phyloP scores from a whole-genome alignment of 2,888 invertebrate species.

The Andrena dorsata region DNA sequence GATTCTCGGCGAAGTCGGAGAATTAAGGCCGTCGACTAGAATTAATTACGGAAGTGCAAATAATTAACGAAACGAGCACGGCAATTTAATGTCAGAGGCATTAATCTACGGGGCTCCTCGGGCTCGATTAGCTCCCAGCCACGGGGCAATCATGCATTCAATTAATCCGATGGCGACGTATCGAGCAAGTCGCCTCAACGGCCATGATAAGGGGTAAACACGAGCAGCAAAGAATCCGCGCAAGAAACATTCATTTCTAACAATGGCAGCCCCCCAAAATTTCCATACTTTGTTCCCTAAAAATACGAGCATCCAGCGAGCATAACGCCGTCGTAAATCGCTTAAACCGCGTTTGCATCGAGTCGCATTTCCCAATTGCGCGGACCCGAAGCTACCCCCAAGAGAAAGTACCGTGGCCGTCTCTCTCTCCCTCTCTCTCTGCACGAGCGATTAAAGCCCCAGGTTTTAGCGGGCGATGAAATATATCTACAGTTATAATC shows the following conservation, averaged over 20 bases:
- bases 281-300: neutral
- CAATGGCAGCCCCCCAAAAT: too few species aligned
- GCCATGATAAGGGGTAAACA: neutral
- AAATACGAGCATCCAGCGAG: too few species aligned
- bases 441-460: slow-evolving; percentile 1
- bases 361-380: slow-evolving; percentile 34
- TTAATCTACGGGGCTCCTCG: slow-evolving; percentile 23
- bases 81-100: slow-evolving; percentile 24
- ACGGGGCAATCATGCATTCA: slow-evolving; percentile 28
- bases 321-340: slow-evolving; percentile 40
- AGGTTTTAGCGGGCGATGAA: slow-evolving; percentile 16
- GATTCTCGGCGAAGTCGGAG: neutral
- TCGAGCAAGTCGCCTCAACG: slow-evolving; percentile 13
- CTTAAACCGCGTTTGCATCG: slow-evolving; percentile 23
- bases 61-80: slow-evolving; percentile 31
- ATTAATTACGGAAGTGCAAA: slow-evolving; percentile 45
- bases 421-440: neutral
- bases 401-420: neutral
- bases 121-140: slow-evolving; percentile 39
- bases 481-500: slow-evolving; percentile 22
- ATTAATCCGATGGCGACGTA: slow-evolving; percentile 26
- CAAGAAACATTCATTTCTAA: too few species aligned
- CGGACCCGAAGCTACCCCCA: slow-evolving; percentile 8
- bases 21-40: neutral
- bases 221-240: neutral